Base-by-base conservation (phyloP, 2,797 vertebrate species). In the Leptodactylus fallax region DNA sequence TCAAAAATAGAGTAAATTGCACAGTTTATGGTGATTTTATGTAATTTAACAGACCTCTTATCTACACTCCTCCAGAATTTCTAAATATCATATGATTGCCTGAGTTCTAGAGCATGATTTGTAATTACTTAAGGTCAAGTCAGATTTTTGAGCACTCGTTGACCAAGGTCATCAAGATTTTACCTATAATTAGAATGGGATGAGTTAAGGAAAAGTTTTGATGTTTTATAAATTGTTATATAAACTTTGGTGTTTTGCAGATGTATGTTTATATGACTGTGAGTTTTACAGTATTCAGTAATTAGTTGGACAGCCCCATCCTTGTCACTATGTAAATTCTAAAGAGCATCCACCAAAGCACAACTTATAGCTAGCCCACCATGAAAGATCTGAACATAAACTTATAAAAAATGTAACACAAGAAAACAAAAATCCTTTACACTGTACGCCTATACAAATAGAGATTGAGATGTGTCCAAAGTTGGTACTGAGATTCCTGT, bases 11-110 rank as follows among this genome's bases (percentile, higher is more conserved):
- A 61, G 17, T 14, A 80, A 47, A 81, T 63, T 63, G 58, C 27
- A 65, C 53, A 58, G 55, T 79, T 63, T 47, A 63, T 49, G 13
- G 58, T 81, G 36, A 63, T 81, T 63, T 49, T 6, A 49, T n/a
- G n/a, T 81, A 63, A 49, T 81, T 36, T 81, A 60, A 58, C 12
- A 60, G 55, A 13, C 25, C 55, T 58, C 55, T 79, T 79, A 17
- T 27, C 23, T 60, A 60, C 55, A 45, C 23, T 60, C 25, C 55
- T 79, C 55, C 55, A 49, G 36, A 63, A 81, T 81, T 11, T 65
- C 36, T 65, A 63, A 65, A 49, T 81, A 61, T 80, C 79, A 61
- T 47, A 65, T 63, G 79, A 63, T 81, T 63, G 19, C 55, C 36
- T 23, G 79, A 65, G 49, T 77, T 77, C 19, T 77, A 77, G 49